These are phyloP conservation scores for Laspeyria flexula DNA, from an alignment of 2,888 invertebrate species.

Conservation along the genomic window DNA sequence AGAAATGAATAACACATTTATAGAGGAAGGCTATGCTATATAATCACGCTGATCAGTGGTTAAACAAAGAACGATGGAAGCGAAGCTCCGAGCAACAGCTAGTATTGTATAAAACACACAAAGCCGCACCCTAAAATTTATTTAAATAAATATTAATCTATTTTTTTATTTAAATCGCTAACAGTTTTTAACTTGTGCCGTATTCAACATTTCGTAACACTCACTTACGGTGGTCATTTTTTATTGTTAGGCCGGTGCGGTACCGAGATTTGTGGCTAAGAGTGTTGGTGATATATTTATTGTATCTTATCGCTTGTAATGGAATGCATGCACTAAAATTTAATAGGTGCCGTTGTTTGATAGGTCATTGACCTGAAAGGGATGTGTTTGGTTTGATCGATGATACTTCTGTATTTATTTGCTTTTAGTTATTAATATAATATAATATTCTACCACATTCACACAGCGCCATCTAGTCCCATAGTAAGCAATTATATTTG, in stretches of 20 bases:
- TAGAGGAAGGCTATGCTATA: no score
- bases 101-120: no score
- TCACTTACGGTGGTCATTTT: constrained; percentile 72
- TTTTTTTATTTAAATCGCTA: constrained; percentile 8
- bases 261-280: constrained; percentile 69
- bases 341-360: constrained; percentile 46
- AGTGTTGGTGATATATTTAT: constrained; percentile 79
- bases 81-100: no score
- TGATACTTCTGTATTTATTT: no score
- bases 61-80: no score
- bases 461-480: no score
- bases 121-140: no score
- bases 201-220: constrained; percentile 66
- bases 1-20: no score
- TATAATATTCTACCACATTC: no score
- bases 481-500: no score
- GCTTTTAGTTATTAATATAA: no score
- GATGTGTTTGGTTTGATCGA: constrained; percentile 11
- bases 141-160: not conserved
- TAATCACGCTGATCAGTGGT: no score
- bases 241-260: constrained; percentile 75
- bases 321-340: constrained; percentile 57
- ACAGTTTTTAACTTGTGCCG: constrained; percentile 25
- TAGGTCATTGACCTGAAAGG: constrained; percentile 32
- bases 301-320: constrained; percentile 74